A percentile compares a stretch with the other conserved stretches of the same genome.
Evolutionary conservation across 2,797 vertebrate species (phyloP).

Genomic region (Melopsittacus undulatus): DNA sequence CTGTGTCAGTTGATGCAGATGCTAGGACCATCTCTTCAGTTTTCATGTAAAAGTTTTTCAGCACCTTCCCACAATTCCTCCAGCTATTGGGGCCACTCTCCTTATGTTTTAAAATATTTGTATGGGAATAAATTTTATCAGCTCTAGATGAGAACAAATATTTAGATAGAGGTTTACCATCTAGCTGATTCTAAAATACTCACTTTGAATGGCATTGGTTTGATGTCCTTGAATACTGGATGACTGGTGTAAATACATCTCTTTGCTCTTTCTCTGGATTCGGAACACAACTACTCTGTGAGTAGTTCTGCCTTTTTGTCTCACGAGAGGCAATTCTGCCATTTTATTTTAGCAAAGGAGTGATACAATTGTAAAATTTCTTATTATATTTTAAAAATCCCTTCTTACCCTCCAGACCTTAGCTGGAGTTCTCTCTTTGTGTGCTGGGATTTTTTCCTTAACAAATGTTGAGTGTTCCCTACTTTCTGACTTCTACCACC

Average conservation of each 20-base stretch:
- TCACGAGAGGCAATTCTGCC: not conserved
- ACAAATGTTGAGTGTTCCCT: not conserved
- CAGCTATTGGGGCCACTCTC: not conserved
- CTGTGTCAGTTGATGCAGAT: not conserved
- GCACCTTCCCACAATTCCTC: not conserved
- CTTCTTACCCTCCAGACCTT: not conserved
- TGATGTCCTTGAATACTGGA: not conserved
- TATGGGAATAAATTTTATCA: not conserved
- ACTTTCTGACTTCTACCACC: not conserved
- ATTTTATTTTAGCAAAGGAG: not conserved
- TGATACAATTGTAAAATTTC: not conserved
- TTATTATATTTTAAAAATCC: not conserved
- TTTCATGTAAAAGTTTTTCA: not conserved
- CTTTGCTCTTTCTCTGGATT: not conserved
- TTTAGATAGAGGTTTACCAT: not conserved
- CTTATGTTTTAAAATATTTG: not conserved
- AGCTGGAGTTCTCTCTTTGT: not conserved
- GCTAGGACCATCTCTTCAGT: not conserved
- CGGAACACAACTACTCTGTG: not conserved
- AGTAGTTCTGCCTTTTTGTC: not conserved
- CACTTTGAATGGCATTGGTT: not conserved
- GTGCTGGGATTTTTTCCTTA: not conserved
- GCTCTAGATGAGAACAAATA: not conserved
- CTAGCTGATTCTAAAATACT: not conserved
- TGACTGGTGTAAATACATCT: not conserved